A percentile compares a stretch with the other conserved stretches of the same genome.
Evolutionary conservation across 2,888 invertebrate species (phyloP).

Genomic region (Tromatobia lineatoria): DNA sequence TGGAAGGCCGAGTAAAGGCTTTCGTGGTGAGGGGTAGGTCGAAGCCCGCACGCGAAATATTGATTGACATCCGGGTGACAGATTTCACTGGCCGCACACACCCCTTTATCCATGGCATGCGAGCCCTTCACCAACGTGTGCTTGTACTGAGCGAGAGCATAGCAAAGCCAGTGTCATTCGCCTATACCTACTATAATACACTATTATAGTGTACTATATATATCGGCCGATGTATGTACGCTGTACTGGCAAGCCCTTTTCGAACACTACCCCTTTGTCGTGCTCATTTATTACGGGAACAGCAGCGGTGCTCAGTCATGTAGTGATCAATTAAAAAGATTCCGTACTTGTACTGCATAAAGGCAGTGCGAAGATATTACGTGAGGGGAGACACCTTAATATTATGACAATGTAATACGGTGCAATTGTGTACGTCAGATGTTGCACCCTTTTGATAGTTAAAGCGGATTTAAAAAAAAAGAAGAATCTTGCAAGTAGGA

Average conservation of each 20-base stretch:
- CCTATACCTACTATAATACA: constrained; percentile 25
- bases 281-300: constrained; percentile 80
- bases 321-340: background rate
- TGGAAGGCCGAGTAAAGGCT: constrained; percentile 64
- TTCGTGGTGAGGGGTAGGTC: constrained; percentile 62
- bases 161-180: constrained; percentile 46
- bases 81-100: constrained; percentile 81
- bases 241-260: constrained; percentile 60
- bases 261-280: constrained; percentile 78
- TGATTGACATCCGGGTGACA: constrained; percentile 84
- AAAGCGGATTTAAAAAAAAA: too few relatives aligned
- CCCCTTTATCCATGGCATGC: constrained; percentile 71
- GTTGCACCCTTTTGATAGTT: too few relatives aligned
- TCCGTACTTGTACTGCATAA: background rate
- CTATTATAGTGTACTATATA: constrained; percentile 49
- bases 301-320: constrained; percentile 76
- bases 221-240: constrained; percentile 30
- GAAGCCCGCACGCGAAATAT: constrained; percentile 82
- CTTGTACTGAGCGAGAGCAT: background rate
- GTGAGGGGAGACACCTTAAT: background rate
- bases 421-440: too few relatives aligned
- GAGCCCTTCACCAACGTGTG: constrained; percentile 72
- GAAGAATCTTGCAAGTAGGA: too few relatives aligned
- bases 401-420: too few relatives aligned
- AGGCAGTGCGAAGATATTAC: background rate